Base-by-base conservation (phyloP, 2,888 invertebrate genomes). In the Ophion ellenae region DNA sequence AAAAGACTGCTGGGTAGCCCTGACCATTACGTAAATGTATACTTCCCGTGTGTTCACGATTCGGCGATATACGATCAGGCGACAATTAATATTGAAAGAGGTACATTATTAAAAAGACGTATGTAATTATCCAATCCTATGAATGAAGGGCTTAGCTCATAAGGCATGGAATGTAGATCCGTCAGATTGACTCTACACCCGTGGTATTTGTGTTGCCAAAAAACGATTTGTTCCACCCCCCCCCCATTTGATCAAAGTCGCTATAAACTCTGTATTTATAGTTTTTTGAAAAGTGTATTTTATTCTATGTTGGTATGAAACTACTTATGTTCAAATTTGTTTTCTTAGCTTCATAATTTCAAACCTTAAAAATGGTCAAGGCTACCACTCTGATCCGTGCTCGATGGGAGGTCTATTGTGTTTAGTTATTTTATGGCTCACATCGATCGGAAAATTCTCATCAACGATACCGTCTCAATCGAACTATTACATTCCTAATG, bases 401-500 rank as follows among this genome's bases (percentile, higher is more conserved):
- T 20, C 61, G 20, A 7, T 2, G 20, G 61, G 61, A 20, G 61
- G 7, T 24, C 24, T 24, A 10, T 20, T 24, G 10, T 61, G 24
- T 61, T 20, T 61, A 6, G 40, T 40, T 40, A 24, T 40, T 61
- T 20, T 24, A 61, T 61, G 24, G 24, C 20, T 24, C 11, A 24
- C 61, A 10, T 24, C 61, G 2, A 61, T 61, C 24, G 20, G 20
- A 61, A 24, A 79, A 71, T 47, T 78, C 17, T 40, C 57, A 32
- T 69, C 47, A 71, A 45, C 14, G 47, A 66, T 75, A 61, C 61
- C 75, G 69, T 59, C n/a, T 70, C 83, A 67, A 83, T 36, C 53
- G 24, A 81, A 36, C 80, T 66, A 75, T 7, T 6, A 70, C 36
- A 64, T 47, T 59, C 70, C 70, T 83, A 78, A 75, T 81, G 5